Base-by-base conservation (phyloP, 1,140 invertebrate genomes). In the Drosophila biarmipes region DNA sequence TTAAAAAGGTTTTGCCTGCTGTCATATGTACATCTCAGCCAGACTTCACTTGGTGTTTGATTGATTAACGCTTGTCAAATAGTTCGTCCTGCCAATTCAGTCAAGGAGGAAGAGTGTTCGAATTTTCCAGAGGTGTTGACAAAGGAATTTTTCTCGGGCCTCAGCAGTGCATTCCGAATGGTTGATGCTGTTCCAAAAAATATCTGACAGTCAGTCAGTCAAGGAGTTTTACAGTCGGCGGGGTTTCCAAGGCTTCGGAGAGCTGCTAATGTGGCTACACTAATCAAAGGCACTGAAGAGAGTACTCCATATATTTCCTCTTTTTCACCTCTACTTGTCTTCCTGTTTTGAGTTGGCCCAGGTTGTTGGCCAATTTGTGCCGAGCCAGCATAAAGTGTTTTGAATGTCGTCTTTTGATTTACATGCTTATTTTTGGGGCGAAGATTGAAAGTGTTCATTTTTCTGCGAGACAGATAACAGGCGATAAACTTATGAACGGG, bases 1-100 rank as follows among this genome's bases (percentile, higher is more conserved):
- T 89, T 79, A 89, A 89, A 89, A 89, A 89, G 84, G 85, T 89
- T 89, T 71, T 63, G 56, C 37, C 52, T 35, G 62, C 67, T 87
- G 84, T 82, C 82, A 89, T 86, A 84, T 38, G 63, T 86, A 69
- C 64, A 69, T 63, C 45, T 56, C 68, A 21, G 31, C 46, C 42
- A 54, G 64, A 61, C 55, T 52, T 73, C 52, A 69, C 73, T 76
- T 40, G 57, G 45, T 27, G 43, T 59, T 84, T 87, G 84, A 87
- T 87, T 87, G 84, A 87, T 89, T 89, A 89, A 67, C 69, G 52
- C 75, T 79, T 84, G 84, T 84, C 79, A 87, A 79, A 84, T 57
- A 78, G 62, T 66, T 82, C 15, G 56, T 49, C 53, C 46, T 55
- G 78, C 82, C 69, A 53, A 69, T 73, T 64, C 52, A 53, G 34